Evolutionary conservation across 2,888 invertebrate species (phyloP), one percentile per base, ranked within the genome.

Genomic region (Campaea margaritaria): DNA sequence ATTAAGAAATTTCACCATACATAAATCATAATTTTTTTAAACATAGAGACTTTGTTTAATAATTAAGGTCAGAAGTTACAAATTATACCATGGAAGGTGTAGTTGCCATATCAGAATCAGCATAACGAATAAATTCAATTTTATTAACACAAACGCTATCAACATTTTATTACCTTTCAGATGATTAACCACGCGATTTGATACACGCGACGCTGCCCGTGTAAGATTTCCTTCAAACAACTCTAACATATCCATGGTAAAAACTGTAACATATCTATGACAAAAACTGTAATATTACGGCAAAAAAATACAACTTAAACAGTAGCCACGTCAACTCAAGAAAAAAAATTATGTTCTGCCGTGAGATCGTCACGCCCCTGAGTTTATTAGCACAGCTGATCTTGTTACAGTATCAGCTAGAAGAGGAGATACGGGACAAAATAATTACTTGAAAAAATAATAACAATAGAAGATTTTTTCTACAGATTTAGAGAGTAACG

Each of bases 351-450:
- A 38, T 28, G 34, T 42, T 41, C 27, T 46, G 48, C 56, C 60
- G 65, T 64, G 67, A 53, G 64, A 65, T 56, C 63, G 68, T 67
- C 64, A 69, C 63, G 67, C 59, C 57, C 42, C 34, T 63, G 52
- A 44, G 50, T 43, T 60, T 70, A 65, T 64, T 70, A 42, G 64
- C 56, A 65, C 70, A 68, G 51, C 59, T 62, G 68, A 66, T 70
- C 58, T 62, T 54, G 21, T 68, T 65, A 66, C 50, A 36, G 47
- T 39, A 39, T 14, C 53, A 31, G 8, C 5, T 43, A 54, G 51
- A 44, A 0, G 8, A 8, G 13, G 42, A 51, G 60, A 41, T 46
- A n/a, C 3, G 28, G 54, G 16, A 34, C 1, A 36, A 49, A 41
- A 15, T 47, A 21, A 34, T 58, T 28, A 51, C 51, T 16, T 8